phyloP scores from a whole-genome alignment of 1,140 invertebrate genomes.

The Bombus sibiricus region DNA sequence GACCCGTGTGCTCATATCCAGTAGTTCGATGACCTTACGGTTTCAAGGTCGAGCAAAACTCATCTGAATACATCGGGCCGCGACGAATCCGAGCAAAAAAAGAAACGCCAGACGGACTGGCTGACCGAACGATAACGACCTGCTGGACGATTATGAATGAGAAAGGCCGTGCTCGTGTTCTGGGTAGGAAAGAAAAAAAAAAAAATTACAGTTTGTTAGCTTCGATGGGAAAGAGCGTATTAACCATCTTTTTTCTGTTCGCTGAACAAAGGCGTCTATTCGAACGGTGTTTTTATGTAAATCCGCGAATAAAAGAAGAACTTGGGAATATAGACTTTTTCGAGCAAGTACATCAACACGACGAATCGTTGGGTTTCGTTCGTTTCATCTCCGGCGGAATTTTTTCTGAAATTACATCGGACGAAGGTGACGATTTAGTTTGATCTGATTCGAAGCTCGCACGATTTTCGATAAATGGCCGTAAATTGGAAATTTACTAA shows the following conservation, averaged over 20 bases:
- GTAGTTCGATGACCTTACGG: constrained; percentile 23
- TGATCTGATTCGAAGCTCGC: too few relatives aligned
- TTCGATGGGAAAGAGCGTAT: neutral
- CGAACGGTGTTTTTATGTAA: too few relatives aligned
- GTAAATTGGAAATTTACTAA: too few relatives aligned
- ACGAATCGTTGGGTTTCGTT: too few relatives aligned
- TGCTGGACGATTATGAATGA: constrained; percentile 11
- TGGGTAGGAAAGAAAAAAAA: neutral
- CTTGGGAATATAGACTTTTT: too few relatives aligned
- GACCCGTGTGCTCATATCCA: constrained; percentile 1
- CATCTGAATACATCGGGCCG: constrained; percentile 22
- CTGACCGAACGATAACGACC: constrained; percentile 15
- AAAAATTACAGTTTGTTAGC: neutral
- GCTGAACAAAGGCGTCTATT: too few relatives aligned
- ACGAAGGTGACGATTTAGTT: too few relatives aligned
- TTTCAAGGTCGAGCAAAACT: constrained; percentile 19
- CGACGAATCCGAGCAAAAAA: neutral
- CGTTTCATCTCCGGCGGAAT: too few relatives aligned
- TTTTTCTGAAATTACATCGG: too few relatives aligned
- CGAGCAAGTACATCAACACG: too few relatives aligned
- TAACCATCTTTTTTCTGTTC: neutral
- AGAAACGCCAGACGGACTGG: neutral
- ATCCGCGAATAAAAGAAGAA: too few relatives aligned
- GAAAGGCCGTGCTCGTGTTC: neutral
- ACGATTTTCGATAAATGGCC: too few relatives aligned